Percentiles rank a stretch among this genome's conserved stretches.
These are phyloP conservation scores for Malurus cyaneus DNA, from an alignment of 2,113 vertebrate species.

Conservation along the genomic window DNA sequence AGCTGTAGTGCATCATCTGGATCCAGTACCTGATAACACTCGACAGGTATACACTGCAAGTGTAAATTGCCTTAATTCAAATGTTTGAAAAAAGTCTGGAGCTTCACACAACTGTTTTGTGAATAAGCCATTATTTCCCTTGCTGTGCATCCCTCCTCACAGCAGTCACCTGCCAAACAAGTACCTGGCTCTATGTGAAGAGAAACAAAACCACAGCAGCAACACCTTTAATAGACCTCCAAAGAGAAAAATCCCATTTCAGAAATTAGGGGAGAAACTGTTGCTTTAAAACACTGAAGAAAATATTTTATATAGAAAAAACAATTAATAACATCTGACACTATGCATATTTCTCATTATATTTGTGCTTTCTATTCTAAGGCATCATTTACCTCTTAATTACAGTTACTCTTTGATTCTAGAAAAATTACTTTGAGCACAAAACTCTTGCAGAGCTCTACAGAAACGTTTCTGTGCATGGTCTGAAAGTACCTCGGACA, in stretches of 20 bases:
- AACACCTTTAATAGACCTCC: neutral
- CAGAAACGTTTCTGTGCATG: neutral
- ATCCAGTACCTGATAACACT: neutral
- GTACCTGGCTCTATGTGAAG: neutral
- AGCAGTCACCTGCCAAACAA: neutral
- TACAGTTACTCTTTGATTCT: neutral
- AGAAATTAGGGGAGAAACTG: neutral
- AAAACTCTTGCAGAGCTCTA: neutral
- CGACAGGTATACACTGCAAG: fast-evolving
- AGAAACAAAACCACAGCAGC: neutral
- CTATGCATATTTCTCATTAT: neutral
- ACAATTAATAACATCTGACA: neutral
- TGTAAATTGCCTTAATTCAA: neutral
- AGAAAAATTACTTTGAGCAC: neutral
- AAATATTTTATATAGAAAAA: neutral
- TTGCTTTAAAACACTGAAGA: neutral
- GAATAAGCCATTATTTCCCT: neutral
- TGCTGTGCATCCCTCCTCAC: neutral
- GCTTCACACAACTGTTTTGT: neutral
- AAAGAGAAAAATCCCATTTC: neutral
- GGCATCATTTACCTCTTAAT: neutral
- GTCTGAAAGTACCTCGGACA: neutral
- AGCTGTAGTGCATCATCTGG: neutral
- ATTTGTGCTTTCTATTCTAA: neutral
- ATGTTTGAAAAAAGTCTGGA: neutral